Evolutionary conservation across 1,140 invertebrate species (phyloP).

Genomic region (Brachionus koreanus): DNA sequence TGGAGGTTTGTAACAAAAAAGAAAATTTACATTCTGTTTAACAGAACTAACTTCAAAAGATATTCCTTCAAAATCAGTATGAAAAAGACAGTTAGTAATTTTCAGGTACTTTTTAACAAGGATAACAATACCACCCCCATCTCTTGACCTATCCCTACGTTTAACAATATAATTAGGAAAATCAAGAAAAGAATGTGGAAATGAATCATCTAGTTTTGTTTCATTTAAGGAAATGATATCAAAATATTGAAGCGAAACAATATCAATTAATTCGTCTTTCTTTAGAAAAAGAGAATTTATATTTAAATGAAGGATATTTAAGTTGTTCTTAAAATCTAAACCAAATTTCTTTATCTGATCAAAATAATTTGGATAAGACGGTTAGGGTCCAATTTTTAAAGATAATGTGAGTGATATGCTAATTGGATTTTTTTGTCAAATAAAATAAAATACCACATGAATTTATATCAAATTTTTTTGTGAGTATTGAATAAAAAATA

Average conservation of each 20-base stretch:
- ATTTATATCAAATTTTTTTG: background rate
- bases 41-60: background rate
- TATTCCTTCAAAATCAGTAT: background rate
- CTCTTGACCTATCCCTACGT: background rate
- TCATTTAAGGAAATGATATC: no score
- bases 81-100: background rate
- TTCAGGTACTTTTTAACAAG: background rate
- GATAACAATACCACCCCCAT: background rate
- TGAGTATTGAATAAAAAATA: no score
- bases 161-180: background rate
- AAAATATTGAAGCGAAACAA: background rate
- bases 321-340: no score
- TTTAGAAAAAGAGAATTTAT: background rate
- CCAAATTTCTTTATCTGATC: no score
- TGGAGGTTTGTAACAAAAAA: background rate
- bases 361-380: no score
- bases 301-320: no score
- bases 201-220: no score
- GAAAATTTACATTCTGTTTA: background rate
- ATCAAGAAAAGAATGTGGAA: no score
- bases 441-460: background rate
- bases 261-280: background rate
- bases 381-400: background rate
- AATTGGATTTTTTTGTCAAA: background rate
- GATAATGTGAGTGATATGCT: background rate